Conservation (phyloP, 2,113 vertebrate species). For the Ammospiza nelsoni region DNA sequence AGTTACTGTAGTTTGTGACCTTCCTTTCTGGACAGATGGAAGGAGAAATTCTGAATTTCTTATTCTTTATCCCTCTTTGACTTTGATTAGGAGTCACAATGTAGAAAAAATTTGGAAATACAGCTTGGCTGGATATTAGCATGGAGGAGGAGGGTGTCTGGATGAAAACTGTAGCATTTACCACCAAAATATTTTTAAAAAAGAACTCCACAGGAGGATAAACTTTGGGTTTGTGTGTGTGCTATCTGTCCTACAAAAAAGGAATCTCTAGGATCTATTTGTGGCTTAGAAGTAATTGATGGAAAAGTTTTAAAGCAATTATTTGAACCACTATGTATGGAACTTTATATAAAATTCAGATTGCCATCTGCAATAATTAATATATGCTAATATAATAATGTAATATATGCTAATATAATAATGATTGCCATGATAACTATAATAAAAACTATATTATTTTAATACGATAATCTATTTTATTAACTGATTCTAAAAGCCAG, state of each 20-base stretch:
- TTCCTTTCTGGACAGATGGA: constrained; percentile 55
- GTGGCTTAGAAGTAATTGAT: neutral
- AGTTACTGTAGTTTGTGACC: constrained; percentile 60
- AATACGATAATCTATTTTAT: neutral
- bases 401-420: neutral
- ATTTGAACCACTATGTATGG: neutral
- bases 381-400: neutral
- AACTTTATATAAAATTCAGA: neutral
- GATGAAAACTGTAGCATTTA: neutral
- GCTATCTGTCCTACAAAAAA: neutral
- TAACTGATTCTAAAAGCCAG: neutral
- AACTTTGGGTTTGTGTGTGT: neutral
- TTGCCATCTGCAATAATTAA: neutral
- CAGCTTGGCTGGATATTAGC: neutral
- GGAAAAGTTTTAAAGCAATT: neutral
- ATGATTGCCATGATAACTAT: neutral
- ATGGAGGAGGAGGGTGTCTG: neutral
- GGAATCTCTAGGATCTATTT: neutral
- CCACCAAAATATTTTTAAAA: neutral
- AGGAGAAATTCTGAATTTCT: constrained; percentile 54
- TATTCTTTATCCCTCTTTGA: neutral
- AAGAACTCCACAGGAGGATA: neutral
- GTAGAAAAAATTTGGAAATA: neutral
- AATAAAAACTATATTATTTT: neutral
- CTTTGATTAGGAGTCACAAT: neutral